Evolutionary conservation across 2,797 vertebrate genomes (phyloP), one percentile per base, ranked within the genome.

Genomic region (Periparus ater): DNA sequence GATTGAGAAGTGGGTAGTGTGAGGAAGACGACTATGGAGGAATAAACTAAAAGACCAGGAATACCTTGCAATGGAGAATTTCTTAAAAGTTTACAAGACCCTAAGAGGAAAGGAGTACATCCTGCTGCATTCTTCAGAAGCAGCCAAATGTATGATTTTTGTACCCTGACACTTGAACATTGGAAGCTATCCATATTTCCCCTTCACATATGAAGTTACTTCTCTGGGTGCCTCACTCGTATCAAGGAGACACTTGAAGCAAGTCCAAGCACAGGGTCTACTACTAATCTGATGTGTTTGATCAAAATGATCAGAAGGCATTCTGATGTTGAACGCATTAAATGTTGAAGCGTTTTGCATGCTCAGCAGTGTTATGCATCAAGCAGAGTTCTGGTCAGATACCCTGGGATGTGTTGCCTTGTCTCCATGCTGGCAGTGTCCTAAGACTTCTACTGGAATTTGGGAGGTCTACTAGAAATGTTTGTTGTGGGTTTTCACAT

Each of bases 181-280:
- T 76, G 38, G 34, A 70, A 86, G 34, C 29, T 48, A n/a, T 61
- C 16, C 0, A 0, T 63, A 12, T 76, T 86, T 70, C 44, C 53
- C 20, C 61, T 76, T 68, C 19, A 14, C 8, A 1, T 51, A 7
- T 1, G 5, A 51, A 44, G 42, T 70, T 25, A 40, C 11, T 38
- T 80, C 47, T 78, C 15, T 0, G 0, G 34, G 26, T 45, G 48
- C 44, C 23, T 61, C 19, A 30, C 11, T 47, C 4, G 0, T 40
- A 2, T 38, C 7, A 36, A 70, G 60, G 40, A 51, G n/a, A 22
- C 17, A 16, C 44, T 45, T 45, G 60, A 74, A 55, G 58, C 23
- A 74, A 50, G 27, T 40, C n/a, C 30, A 30, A 29, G 63, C n/a
- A 45, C 16, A 13, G 17, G 7, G 16, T 48, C 20, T 74, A 44